Base-by-base conservation (phyloP, 2,797 vertebrate species). In the Cuculus canorus region DNA sequence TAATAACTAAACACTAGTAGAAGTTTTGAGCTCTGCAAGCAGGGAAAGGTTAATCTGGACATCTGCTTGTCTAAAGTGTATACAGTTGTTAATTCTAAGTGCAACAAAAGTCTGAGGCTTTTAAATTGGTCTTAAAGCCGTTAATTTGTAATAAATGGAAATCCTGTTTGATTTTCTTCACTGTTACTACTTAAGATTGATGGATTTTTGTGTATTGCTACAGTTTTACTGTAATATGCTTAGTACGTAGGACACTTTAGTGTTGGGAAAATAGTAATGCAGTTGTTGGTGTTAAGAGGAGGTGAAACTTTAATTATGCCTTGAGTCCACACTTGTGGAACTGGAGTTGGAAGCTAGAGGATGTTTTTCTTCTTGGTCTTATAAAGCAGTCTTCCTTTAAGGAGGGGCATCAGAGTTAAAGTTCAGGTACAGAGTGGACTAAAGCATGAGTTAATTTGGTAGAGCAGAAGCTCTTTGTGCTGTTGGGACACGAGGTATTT, bases 381-480 rank as follows among this genome's bases (percentile, higher is more conserved):
- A 11, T 27, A 28, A 70, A 90, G 9, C 6, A 21, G 10, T 28
- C 33, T 60, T 73, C 28, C 13, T 27, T 82, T 76, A 76, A 59
- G 35, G 54, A 79, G 77, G 84, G 59, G 6, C 52, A 37, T 35
- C 27, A 32, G 23, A 65, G 48, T 71, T 82, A 82, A 90, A 92
- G 73, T 73, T 76, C 39, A 39, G 63, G 39, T 63, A 57, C 0
- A 4, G 63, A 69, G 16, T 1, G 65, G 65, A 81, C 41, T 48
- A 39, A 73, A 50, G 54, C 17, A 0, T 33, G 54, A 64, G 22
- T 66, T 27, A 78, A 63, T 23, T 61, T 61, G 39, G 25, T 30
- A 82, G 60, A 59, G 65, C 37, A 77, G 82, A 47, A 75, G 54
- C 28, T 91, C 37, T 86, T 45, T 56, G 53, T 83, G 76, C 64